Evolutionary conservation across 2,113 vertebrate species (phyloP).

Genomic region (Phylloscopus whistleri): DNA sequence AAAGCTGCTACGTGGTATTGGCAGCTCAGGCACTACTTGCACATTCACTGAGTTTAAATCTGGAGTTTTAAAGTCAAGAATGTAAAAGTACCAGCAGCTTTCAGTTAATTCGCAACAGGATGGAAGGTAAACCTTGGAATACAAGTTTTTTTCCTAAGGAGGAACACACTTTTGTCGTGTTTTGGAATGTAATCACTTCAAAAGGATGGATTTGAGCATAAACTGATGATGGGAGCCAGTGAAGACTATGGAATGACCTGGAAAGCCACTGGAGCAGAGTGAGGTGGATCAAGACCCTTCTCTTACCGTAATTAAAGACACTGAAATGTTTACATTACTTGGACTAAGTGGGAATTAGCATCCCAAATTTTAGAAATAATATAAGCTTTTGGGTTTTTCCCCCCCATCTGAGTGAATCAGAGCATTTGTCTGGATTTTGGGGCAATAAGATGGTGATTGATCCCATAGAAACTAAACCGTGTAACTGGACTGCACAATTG

Average conservation of each 20-base stretch:
- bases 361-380: not conserved
- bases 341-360: not conserved
- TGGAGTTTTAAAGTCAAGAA: not conserved
- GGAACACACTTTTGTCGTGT: not conserved
- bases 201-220: not conserved
- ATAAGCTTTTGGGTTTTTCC: no score
- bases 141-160: not conserved
- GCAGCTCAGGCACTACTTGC: not conserved
- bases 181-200: not conserved
- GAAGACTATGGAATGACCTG: fast-evolving
- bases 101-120: not conserved
- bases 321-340: not conserved
- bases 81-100: not conserved
- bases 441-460: not conserved
- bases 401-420: fast-evolving
- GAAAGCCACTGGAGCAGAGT: fast-evolving
- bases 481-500: not conserved
- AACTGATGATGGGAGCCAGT: not conserved
- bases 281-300: not conserved
- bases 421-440: not conserved
- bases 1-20: not conserved
- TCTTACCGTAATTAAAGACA: not conserved
- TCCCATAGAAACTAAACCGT: fast-evolving
- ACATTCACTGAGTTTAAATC: not conserved
- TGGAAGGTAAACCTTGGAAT: not conserved